Percentiles rank a stretch among this genome's conserved stretches.
phyloP scores from a whole-genome alignment of 2,113 vertebrate species.

The Archocentrus centrarchus region DNA sequence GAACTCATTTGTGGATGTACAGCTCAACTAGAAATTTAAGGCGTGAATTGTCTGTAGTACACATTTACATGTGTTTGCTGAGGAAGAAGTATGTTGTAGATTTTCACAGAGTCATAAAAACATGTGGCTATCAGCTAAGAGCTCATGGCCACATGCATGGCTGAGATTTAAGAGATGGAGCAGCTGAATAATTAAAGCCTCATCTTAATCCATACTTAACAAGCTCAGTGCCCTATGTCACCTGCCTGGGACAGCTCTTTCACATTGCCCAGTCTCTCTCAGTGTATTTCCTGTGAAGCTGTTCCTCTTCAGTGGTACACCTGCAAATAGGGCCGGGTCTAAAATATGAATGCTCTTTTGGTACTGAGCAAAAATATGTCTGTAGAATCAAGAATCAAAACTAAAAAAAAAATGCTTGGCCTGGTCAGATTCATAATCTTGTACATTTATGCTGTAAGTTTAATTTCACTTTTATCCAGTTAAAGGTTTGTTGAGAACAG shows the following conservation, averaged over 20 bases:
- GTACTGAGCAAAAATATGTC: neutral
- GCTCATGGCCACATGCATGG: conserved; percentile 10
- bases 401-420: neutral
- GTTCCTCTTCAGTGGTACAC: neutral
- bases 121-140: conserved; percentile 1
- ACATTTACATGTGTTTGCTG: neutral
- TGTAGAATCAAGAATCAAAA: neutral
- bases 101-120: neutral
- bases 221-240: conserved; percentile 16
- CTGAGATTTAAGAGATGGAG: conserved; percentile 6
- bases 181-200: conserved; percentile 65
- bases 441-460: neutral
- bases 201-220: conserved; percentile 75
- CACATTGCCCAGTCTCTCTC: conserved; percentile 6
- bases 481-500: no score
- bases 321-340: neutral
- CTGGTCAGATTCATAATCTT: neutral
- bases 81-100: neutral
- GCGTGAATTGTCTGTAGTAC: neutral
- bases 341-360: neutral
- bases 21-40: neutral
- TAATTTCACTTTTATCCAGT: no score
- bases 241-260: conserved; percentile 29
- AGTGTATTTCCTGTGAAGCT: neutral
- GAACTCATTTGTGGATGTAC: neutral